phyloP scores from a whole-genome alignment of 2,888 invertebrate species.

The Trisateles emortualis region DNA sequence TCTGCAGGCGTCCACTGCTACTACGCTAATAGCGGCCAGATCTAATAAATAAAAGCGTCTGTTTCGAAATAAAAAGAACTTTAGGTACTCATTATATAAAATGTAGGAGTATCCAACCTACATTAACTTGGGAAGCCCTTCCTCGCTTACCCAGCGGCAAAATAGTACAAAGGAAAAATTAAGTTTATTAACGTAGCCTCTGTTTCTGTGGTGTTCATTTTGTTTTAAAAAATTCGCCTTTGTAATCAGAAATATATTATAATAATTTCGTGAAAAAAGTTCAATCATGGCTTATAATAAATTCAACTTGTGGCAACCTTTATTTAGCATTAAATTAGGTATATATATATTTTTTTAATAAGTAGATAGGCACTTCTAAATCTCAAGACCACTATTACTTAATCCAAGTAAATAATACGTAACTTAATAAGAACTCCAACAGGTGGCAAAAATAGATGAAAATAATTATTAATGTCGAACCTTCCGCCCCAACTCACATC shows the following conservation, averaged over 20 bases:
- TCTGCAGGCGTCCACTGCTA: slow-evolving; percentile 72
- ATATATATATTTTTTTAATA: not conserved
- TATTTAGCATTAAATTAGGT: too few species aligned
- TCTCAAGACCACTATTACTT: not conserved
- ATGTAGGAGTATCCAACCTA: slow-evolving; percentile 16
- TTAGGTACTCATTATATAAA: slow-evolving; percentile 12
- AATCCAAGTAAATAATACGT: too few species aligned
- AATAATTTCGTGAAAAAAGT: too few species aligned
- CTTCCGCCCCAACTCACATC: not conserved
- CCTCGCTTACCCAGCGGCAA: slow-evolving; percentile 28
- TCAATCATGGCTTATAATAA: slow-evolving; percentile 6
- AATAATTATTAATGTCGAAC: not conserved
- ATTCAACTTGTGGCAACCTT: not conserved
- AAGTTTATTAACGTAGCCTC: slow-evolving; percentile 19
- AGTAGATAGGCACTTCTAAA: not conserved
- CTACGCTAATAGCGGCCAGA: slow-evolving; percentile 61
- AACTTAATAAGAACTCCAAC: slow-evolving; percentile 1
- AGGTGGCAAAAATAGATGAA: slow-evolving; percentile 5
- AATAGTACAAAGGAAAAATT: slow-evolving; percentile 17
- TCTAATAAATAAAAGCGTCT: slow-evolving; percentile 25
- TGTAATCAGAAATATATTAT: slow-evolving; percentile 8
- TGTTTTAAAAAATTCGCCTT: slow-evolving; percentile 6
- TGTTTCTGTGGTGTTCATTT: slow-evolving; percentile 12
- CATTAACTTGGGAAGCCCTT: slow-evolving; percentile 27
- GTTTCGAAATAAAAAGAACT: not conserved